Percentiles rank a stretch among this genome's conserved stretches.
Conservation (phyloP, 1,140 invertebrate species). For the Plutomurus gul region DNA sequence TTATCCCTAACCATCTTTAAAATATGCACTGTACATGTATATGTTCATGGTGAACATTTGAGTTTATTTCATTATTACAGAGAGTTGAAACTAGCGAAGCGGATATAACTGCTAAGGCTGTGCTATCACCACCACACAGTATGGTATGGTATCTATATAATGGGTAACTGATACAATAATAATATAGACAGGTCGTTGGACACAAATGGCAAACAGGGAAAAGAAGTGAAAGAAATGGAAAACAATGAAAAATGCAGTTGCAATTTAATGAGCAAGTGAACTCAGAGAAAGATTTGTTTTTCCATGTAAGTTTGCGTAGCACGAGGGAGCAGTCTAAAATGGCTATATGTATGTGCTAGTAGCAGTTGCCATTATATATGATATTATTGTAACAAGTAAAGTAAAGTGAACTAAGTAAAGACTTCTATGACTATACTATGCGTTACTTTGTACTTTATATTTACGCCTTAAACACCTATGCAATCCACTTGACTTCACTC, state of each 20-base stretch:
- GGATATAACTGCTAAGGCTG: no score
- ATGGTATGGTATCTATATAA: no score
- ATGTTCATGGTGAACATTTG: no score
- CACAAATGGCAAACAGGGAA: not conserved
- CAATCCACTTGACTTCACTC: conserved; percentile 2
- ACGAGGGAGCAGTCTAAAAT: not conserved
- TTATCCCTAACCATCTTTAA: no score
- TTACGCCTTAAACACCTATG: conserved; percentile 26
- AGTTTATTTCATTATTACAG: no score
- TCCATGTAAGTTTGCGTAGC: not conserved
- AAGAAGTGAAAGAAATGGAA: not conserved
- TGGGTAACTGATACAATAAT: not conserved
- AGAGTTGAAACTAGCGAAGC: no score
- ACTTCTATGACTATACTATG: conserved; percentile 12
- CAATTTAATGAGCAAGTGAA: not conserved
- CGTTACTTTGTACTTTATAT: conserved; percentile 23
- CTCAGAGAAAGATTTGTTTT: conserved; percentile 15
- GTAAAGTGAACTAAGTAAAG: conserved; percentile 22
- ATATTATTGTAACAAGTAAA: conserved; percentile 16
- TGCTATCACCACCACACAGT: no score
- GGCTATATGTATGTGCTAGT: not conserved
- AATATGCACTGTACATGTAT: no score
- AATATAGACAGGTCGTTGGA: no score
- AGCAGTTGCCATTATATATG: conserved; percentile 2
- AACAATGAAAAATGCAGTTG: conserved; percentile 4